A percentile compares a stretch with the other conserved stretches of the same genome.
Conservation (phyloP, 2,797 vertebrate genomes). For the Phataginus tetradactyla region DNA sequence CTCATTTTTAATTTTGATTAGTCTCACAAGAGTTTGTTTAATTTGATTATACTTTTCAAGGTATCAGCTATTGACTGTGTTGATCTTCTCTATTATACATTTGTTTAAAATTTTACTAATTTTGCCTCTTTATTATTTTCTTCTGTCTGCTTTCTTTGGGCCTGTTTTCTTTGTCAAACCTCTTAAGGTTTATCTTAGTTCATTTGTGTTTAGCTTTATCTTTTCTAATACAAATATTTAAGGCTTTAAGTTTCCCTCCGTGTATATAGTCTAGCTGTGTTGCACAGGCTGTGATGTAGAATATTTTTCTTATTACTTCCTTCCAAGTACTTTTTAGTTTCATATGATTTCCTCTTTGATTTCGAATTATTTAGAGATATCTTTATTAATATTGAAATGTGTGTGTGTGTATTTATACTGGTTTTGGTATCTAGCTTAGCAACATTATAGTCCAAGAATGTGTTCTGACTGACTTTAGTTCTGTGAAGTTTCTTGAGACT, state of each 20-base stretch:
- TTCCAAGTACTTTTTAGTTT: background rate
- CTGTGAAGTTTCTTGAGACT: background rate
- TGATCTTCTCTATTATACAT: background rate
- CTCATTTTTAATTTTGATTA: constrained; percentile 11
- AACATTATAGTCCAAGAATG: background rate
- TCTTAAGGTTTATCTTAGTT: background rate
- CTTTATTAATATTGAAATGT: background rate
- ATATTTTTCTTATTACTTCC: background rate
- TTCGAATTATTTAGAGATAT: background rate
- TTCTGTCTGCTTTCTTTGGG: background rate
- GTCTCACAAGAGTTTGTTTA: background rate
- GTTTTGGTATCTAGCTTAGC: background rate
- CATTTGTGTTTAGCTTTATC: background rate
- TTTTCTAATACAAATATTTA: background rate
- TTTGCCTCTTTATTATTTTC: background rate
- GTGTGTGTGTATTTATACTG: background rate
- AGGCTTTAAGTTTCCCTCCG: background rate
- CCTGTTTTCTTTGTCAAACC: background rate
- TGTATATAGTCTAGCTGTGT: background rate
- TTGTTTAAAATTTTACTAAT: background rate
- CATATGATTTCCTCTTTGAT: background rate
- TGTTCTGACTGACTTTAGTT: background rate
- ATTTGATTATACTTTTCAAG: background rate
- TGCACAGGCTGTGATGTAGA: background rate
- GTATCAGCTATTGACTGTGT: background rate